phyloP scores from a whole-genome alignment of 2,113 vertebrate species.

The Xiphophorus maculatus region DNA sequence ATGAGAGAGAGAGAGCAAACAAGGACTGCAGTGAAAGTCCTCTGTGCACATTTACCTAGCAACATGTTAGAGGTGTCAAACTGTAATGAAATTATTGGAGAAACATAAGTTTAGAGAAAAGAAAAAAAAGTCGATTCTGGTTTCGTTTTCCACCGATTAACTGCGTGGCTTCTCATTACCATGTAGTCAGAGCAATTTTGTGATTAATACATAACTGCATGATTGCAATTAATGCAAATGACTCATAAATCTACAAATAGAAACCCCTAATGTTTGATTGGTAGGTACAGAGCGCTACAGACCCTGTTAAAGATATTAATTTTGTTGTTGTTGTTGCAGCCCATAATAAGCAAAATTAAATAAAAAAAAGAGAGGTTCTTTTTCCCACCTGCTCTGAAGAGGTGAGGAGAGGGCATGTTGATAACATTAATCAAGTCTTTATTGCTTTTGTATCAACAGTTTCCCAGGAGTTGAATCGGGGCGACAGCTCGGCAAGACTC shows the following conservation, averaged over 20 bases:
- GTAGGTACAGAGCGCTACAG: slow-evolving; percentile 7
- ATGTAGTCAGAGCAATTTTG: slow-evolving; percentile 54
- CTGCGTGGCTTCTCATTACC: slow-evolving; percentile 36
- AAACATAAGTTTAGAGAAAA: slow-evolving; percentile 19
- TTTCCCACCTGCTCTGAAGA: neutral
- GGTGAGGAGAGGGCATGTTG: slow-evolving; percentile 7
- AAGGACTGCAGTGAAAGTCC: slow-evolving; percentile 10
- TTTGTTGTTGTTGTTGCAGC: neutral
- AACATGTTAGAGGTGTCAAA: neutral
- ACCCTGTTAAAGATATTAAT: neutral
- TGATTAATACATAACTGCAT: slow-evolving; percentile 60
- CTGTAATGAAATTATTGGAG: neutral
- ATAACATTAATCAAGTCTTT: slow-evolving; percentile 21
- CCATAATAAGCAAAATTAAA: neutral
- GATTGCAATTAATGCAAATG: slow-evolving; percentile 59
- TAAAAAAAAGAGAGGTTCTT: neutral
- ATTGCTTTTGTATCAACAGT: slow-evolving; percentile 1
- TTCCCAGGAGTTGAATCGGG: slow-evolving; percentile 4
- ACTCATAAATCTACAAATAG: slow-evolving; percentile 29
- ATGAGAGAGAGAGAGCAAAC: slow-evolving; percentile 80
- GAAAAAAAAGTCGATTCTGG: slow-evolving; percentile 41
- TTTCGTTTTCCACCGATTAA: slow-evolving; percentile 68
- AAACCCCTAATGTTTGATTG: slow-evolving; percentile 33
- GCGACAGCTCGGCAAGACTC: slow-evolving; percentile 6
- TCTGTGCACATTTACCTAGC: neutral